These are phyloP conservation scores for Chroicocephalus ridibundus DNA, from an alignment of 2,113 vertebrate genomes.

Conservation along the genomic window DNA sequence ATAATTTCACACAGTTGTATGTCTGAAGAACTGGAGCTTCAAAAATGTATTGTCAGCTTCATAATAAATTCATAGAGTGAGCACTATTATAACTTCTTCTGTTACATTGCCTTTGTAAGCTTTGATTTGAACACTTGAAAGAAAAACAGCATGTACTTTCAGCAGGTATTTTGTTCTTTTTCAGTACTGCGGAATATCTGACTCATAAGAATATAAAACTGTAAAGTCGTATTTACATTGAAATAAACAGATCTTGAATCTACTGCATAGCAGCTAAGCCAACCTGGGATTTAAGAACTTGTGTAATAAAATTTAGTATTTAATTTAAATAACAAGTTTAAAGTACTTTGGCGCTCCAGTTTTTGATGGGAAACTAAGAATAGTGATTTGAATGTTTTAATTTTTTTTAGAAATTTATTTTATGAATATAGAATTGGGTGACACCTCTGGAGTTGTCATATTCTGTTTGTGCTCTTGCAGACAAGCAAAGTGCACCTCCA, in stretches of 20 bases:
- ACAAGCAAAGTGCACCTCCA: background rate
- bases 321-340: background rate
- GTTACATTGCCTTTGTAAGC: background rate
- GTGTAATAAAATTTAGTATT: background rate
- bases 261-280: background rate
- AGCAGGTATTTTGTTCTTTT: background rate
- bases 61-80: constrained; percentile 1
- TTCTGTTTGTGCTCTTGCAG: background rate
- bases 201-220: background rate
- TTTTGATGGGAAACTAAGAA: background rate
- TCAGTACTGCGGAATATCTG: background rate
- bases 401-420: background rate
- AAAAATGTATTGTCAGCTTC: constrained; percentile 15
- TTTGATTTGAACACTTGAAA: background rate
- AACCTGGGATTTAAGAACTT: background rate
- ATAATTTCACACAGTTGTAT: background rate
- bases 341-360: background rate
- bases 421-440: background rate
- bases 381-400: background rate
- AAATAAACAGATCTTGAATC: background rate
- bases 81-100: background rate
- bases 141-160: background rate
- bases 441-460: background rate
- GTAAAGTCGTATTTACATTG: background rate
- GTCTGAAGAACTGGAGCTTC: background rate